Evolutionary conservation across 1,140 invertebrate species (phyloP).

Genomic region (Pseudomyrmex sp.): DNA sequence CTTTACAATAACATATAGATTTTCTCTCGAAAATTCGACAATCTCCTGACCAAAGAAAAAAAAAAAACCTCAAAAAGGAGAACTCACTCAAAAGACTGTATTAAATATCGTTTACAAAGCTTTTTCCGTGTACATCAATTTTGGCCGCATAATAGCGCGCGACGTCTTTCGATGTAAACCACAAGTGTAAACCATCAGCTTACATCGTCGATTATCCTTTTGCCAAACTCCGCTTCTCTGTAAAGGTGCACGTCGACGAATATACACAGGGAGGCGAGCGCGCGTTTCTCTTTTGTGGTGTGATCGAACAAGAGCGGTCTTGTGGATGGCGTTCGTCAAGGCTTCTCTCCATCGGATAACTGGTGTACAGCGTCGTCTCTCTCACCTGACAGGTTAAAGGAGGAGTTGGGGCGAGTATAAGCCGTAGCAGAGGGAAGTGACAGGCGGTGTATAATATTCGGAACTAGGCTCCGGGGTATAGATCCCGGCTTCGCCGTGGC

Average conservation of each 20-base stretch:
- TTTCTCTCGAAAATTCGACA: too few species aligned
- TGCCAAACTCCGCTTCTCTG: constrained; percentile 40
- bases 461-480: constrained; percentile 61
- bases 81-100: background rate
- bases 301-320: constrained; percentile 44
- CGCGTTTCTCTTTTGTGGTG: constrained; percentile 51
- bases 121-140: constrained; percentile 30
- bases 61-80: too few species aligned
- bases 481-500: constrained; percentile 43
- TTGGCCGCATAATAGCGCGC: constrained; percentile 24
- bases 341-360: constrained; percentile 31
- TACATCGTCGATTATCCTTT: constrained; percentile 58
- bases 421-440: constrained; percentile 71
- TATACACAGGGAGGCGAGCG: constrained; percentile 25
- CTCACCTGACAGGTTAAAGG: constrained; percentile 68
- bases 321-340: constrained; percentile 42
- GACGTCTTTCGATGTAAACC: constrained; percentile 47
- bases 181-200: constrained; percentile 46
- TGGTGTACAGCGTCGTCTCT: constrained; percentile 51
- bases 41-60: too few species aligned
- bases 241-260: constrained; percentile 45
- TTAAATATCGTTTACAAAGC: constrained; percentile 7
- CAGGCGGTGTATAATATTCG: constrained; percentile 76
- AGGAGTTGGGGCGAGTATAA: constrained; percentile 65
- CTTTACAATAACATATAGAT: too few species aligned